Evolutionary conservation across 2,113 vertebrate genomes (phyloP).

Genomic region (Dasyprocta punctata): DNA sequence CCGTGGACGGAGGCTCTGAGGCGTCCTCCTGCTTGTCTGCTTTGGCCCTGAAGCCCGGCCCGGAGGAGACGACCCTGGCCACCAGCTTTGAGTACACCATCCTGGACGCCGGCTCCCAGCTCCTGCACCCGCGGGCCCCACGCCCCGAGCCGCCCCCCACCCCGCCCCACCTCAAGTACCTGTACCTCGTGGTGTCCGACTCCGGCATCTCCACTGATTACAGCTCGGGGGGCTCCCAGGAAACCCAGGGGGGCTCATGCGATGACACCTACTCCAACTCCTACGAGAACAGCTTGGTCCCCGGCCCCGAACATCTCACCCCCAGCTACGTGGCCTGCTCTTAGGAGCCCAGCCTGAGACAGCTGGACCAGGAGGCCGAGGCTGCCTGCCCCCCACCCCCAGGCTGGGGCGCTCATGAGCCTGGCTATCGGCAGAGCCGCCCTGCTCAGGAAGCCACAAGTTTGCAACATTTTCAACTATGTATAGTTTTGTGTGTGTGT

Average conservation of each 20-base stretch:
- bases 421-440: not conserved
- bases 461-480: slow-evolving; percentile 25
- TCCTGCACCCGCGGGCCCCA: slow-evolving; percentile 73
- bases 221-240: slow-evolving; percentile 85
- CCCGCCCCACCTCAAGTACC: slow-evolving; percentile 85
- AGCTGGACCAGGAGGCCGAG: not conserved
- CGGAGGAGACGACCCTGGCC: slow-evolving; percentile 81
- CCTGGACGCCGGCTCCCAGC: slow-evolving; percentile 77
- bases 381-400: not conserved
- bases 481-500: not conserved
- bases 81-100: slow-evolving; percentile 89
- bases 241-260: slow-evolving; percentile 58
- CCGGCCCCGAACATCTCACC: slow-evolving; percentile 10
- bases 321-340: slow-evolving; percentile 73
- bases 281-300: slow-evolving; percentile 85
- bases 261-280: slow-evolving; percentile 85
- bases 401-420: not conserved
- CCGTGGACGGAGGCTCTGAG: slow-evolving; percentile 76
- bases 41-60: slow-evolving; percentile 74
- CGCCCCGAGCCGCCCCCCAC: slow-evolving; percentile 49
- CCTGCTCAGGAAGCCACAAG: slow-evolving; percentile 18
- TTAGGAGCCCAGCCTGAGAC: slow-evolving; percentile 43
- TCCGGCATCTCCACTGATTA: slow-evolving; percentile 92
- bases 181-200: slow-evolving; percentile 90
- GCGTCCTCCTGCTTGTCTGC: slow-evolving; percentile 13